These are phyloP conservation scores for Rhingia campestris DNA, from an alignment of 2,888 invertebrate species.

Conservation along the genomic window DNA sequence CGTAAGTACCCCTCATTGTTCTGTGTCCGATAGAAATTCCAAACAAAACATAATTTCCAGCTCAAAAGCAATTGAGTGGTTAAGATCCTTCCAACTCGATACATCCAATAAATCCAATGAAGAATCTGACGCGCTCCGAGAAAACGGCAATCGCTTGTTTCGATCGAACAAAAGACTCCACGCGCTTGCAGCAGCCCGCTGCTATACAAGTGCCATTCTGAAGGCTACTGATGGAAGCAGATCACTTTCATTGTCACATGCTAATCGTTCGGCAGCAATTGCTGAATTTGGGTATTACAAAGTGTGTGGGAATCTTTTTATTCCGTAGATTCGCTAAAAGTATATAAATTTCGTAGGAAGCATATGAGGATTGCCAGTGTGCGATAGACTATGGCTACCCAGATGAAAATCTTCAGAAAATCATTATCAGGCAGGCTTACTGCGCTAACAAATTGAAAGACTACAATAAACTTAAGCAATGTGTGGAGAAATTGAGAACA, in stretches of 20 bases:
- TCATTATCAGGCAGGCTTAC: slow-evolving; percentile 63
- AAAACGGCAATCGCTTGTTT: slow-evolving; percentile 78
- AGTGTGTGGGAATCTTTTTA: slow-evolving; percentile 27
- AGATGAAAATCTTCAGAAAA: slow-evolving; percentile 53
- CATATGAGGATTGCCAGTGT: slow-evolving; percentile 79
- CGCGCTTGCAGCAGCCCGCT: slow-evolving; percentile 76
- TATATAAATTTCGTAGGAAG: slow-evolving; percentile 71
- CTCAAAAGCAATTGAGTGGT: neutral
- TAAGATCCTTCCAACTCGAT: slow-evolving; percentile 4
- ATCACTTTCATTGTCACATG: slow-evolving; percentile 78
- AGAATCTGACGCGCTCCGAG: slow-evolving; percentile 75
- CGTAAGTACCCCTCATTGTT: neutral
- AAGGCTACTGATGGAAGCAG: slow-evolving; percentile 76
- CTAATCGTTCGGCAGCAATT: slow-evolving; percentile 80
- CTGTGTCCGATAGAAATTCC: neutral
- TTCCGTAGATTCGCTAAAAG: too few species aligned
- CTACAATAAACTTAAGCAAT: slow-evolving; percentile 18
- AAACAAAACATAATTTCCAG: neutral
- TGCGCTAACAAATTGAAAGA: slow-evolving; percentile 51
- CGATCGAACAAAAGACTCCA: slow-evolving; percentile 61
- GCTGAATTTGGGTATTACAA: slow-evolving; percentile 79
- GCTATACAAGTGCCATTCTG: slow-evolving; percentile 79
- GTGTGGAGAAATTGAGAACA: slow-evolving; percentile 29
- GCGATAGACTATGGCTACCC: slow-evolving; percentile 77
- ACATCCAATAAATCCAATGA: slow-evolving; percentile 1